Base-by-base conservation (phyloP, 2,888 invertebrate species). In the Ichneumoninae sp. region DNA sequence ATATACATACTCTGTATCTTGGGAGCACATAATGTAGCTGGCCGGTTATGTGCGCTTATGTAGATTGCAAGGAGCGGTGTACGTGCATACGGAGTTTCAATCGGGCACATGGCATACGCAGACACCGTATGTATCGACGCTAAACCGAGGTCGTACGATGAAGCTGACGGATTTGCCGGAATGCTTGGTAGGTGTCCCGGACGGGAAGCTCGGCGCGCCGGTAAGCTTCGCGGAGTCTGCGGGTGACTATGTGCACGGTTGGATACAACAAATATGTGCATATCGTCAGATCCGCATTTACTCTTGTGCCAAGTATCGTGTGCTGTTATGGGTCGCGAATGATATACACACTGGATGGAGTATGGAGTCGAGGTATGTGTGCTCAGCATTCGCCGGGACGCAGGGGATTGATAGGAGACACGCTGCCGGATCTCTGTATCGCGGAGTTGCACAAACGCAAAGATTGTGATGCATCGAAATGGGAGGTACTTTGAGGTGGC, bases 261-360 rank as follows among this genome's bases (percentile, higher is more conserved):
- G 70, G 30, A 72, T 19, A 62, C 57, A 50, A 36, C 47, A 69
- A 80, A 84, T 84, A 74, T 78, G 44, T 84, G 65, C 74, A 54
- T 78, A 74, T 62, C 60, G 52, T 47, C 50, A 33, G 79, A 50
- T 50, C 26, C 52, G 54, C 74, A 36, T 72, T 72, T 70, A 62
- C 74, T 70, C 54, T 71, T 57, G 66, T 66, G 72, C 72, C 66
- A 40, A 66, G 72, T 69, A 80, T 68, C 76, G 26, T 80, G 69
- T 68, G 80, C 52, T 69, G 19, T 26, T 40, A 62, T 52, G 36
- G 22, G 72, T 75, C 78, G 47, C 40, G 68, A 79, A 79, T 83
- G 79, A 83, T 79, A 69, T 79, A 75, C 79, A 69, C 65, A 65
- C 78, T 36, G 54, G 47, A 30, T 65, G 13, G 44, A 52, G 47